phyloP scores from a whole-genome alignment of 37 sponge, comb jelly and placozoan species.

The Aphrocallistes beatrix region DNA sequence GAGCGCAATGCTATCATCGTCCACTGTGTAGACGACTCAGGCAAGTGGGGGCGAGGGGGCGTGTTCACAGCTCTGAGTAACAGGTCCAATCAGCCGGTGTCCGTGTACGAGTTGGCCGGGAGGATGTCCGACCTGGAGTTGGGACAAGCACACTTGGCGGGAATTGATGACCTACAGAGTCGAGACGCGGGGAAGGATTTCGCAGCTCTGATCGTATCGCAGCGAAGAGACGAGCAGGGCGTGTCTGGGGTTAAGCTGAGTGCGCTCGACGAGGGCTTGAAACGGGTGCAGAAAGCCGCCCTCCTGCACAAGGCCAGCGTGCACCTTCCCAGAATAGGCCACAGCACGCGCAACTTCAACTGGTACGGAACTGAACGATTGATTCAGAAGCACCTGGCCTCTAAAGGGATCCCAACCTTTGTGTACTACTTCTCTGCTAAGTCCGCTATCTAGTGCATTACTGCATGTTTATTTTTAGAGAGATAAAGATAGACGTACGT shows the following conservation, averaged over 20 bases:
- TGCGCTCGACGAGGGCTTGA: constrained; percentile 50
- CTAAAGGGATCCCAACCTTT: constrained; percentile 44
- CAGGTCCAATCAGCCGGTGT: constrained; percentile 43
- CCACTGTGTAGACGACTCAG: constrained; percentile 72
- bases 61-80: constrained; percentile 58
- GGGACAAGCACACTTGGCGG: constrained; percentile 55
- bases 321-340: constrained; percentile 63
- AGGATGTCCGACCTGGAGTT: constrained; percentile 56
- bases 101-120: constrained; percentile 44
- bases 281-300: constrained; percentile 37
- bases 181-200: constrained; percentile 39
- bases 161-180: constrained; percentile 56
- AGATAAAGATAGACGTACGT: not conserved
- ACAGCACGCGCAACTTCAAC: constrained; percentile 67
- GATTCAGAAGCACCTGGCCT: constrained; percentile 52
- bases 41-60: constrained; percentile 70
- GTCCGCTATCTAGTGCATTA: not conserved
- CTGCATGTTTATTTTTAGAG: not conserved
- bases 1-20: constrained; percentile 46
- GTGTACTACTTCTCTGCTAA: constrained; percentile 36
- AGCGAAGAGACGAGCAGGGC: constrained; percentile 33
- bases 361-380: constrained; percentile 78
- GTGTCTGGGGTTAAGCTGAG: constrained; percentile 53
- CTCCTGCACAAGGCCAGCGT: constrained; percentile 50
- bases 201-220: constrained; percentile 59